Percentiles rank a stretch among this genome's conserved stretches.
These are phyloP conservation scores for Prenolepis imparis DNA, from an alignment of 2,888 invertebrate species.

Conservation along the genomic window DNA sequence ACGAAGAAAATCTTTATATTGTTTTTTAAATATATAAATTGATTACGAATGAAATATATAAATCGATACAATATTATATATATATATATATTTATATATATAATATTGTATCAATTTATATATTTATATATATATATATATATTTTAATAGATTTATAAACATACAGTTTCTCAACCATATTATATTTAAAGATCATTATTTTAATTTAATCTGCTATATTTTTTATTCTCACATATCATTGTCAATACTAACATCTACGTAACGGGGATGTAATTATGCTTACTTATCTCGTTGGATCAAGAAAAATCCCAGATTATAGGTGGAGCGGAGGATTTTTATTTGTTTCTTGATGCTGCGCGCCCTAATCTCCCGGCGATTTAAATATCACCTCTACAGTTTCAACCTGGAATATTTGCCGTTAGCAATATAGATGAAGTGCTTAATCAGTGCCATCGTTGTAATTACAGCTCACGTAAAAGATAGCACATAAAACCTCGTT, in stretches of 20 bases:
- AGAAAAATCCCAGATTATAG: not conserved
- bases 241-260: not conserved
- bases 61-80: too few species aligned
- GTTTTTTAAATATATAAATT: not conserved
- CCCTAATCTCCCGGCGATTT: not conserved
- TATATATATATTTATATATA: not conserved
- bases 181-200: not conserved
- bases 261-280: not conserved
- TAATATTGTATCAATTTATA: not conserved
- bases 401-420: slow-evolving; percentile 21
- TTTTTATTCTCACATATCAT: not conserved
- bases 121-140: not conserved
- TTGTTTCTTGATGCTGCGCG: not conserved
- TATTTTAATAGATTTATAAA: not conserved
- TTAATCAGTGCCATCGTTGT: slow-evolving; percentile 40
- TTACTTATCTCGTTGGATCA: not conserved
- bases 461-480: slow-evolving; percentile 33
- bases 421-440: slow-evolving; percentile 26
- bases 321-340: slow-evolving; percentile 12
- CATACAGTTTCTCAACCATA: not conserved
- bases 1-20: not conserved
- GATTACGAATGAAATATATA: too few species aligned
- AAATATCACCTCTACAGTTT: not conserved
- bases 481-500: slow-evolving; percentile 7
- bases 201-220: not conserved